phyloP scores from a whole-genome alignment of 1,140 invertebrate genomes.

The Ceratina calcarata region DNA sequence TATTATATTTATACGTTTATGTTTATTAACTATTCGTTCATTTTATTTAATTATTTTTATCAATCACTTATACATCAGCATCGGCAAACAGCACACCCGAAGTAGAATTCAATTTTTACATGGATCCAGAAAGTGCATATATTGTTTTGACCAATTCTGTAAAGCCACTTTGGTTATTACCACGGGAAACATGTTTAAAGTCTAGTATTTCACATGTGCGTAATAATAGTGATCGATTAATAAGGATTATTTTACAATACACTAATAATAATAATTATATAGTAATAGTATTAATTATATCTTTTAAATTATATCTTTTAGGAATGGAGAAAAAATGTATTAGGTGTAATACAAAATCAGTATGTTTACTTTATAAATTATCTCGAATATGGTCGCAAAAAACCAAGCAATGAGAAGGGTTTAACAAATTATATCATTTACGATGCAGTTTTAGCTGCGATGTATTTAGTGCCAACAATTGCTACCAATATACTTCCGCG shows the following conservation, averaged over 20 bases:
- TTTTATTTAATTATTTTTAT: not conserved
- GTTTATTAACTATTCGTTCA: not conserved
- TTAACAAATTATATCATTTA: constrained; percentile 76
- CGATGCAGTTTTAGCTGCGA: constrained; percentile 82
- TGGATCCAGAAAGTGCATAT: constrained; percentile 89
- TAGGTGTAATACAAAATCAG: constrained; percentile 75
- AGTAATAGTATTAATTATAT: constrained; percentile 47
- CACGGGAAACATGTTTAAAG: constrained; percentile 84
- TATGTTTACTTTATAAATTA: constrained; percentile 80
- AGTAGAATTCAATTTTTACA: constrained; percentile 90
- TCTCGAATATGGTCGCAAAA: constrained; percentile 78
- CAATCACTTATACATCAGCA: not conserved
- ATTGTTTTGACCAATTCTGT: constrained; percentile 83
- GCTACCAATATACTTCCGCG: constrained; percentile 64
- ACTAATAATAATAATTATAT: too few relatives aligned
- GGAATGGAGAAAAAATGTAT: constrained; percentile 82
- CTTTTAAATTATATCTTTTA: constrained; percentile 75
- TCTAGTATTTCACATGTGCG: constrained; percentile 80
- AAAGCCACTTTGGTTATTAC: constrained; percentile 83
- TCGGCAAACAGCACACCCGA: constrained; percentile 71
- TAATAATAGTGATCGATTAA: constrained; percentile 31
- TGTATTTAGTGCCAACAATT: constrained; percentile 78
- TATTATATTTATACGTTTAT: not conserved
- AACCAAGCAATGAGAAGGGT: constrained; percentile 69
- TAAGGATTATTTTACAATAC: not conserved